Evolutionary conservation across 2,113 vertebrate genomes (phyloP).

Genomic region (Recurvirostra avosetta): DNA sequence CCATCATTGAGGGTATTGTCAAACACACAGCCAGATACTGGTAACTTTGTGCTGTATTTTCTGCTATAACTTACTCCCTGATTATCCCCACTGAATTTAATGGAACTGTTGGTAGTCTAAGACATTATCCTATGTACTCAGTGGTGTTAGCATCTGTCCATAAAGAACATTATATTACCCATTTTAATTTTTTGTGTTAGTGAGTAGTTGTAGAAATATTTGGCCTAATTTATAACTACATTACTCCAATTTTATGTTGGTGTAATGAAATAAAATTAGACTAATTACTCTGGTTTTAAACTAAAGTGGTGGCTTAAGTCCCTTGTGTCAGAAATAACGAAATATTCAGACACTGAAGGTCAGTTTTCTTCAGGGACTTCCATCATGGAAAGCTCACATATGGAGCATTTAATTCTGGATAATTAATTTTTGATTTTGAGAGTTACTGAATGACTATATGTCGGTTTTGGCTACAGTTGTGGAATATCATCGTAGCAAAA

Average conservation of each 20-base stretch:
- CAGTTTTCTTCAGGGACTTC: background rate
- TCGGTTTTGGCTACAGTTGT: background rate
- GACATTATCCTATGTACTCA: background rate
- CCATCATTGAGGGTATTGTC: background rate
- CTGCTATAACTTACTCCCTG: background rate
- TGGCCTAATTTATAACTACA: background rate
- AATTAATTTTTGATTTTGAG: background rate
- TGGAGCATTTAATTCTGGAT: background rate
- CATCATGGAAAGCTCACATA: background rate
- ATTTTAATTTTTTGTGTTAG: background rate
- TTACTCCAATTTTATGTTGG: background rate
- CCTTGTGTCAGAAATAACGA: constrained; percentile 8
- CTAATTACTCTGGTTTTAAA: background rate
- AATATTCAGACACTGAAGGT: background rate
- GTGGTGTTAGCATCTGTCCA: background rate
- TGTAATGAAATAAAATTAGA: background rate
- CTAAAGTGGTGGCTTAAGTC: background rate
- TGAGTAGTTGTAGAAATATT: constrained; percentile 6
- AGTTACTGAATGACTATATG: background rate
- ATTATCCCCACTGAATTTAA: background rate
- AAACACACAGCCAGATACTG: background rate
- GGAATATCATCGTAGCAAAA: background rate
- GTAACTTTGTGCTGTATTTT: background rate
- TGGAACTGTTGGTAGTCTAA: background rate
- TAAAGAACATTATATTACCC: background rate